phyloP scores from a whole-genome alignment of 2,888 invertebrate species.

The Ornithoptera alexandrae region DNA sequence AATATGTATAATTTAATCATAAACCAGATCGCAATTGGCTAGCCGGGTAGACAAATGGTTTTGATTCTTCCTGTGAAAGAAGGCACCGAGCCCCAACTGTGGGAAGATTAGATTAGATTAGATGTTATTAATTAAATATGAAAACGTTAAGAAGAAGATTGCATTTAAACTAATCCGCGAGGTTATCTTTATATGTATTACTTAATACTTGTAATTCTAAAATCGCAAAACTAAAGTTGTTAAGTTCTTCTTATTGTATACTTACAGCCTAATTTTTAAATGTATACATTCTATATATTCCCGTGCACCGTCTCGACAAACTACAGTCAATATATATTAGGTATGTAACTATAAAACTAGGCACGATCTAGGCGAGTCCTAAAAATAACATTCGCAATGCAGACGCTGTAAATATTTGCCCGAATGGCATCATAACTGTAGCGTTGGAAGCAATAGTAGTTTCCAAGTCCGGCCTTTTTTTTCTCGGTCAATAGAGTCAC shows the following conservation, averaged over 20 bases:
- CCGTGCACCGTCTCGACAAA: not conserved
- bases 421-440: conserved; percentile 33
- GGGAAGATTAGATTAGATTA: no score
- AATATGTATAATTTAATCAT: no score
- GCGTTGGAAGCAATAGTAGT: conserved; percentile 37
- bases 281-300: not conserved
- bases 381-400: conserved; percentile 21
- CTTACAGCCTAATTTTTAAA: not conserved
- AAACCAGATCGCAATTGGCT: no score
- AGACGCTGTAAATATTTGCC: conserved; percentile 36
- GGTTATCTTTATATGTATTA: no score
- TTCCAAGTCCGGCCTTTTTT: conserved; percentile 34
- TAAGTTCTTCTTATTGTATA: not conserved
- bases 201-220: no score
- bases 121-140: no score
- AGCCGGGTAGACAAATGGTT: no score
- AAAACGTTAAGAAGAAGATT: no score
- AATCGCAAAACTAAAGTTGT: no score
- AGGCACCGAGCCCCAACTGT: no score
- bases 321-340: conserved; percentile 1
- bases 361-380: conserved; percentile 2
- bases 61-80: no score
- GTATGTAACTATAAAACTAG: conserved; percentile 12
- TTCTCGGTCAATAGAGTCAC: conserved; percentile 31
- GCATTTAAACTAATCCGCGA: no score